These are phyloP conservation scores for Pedionomus torquatus DNA, from an alignment of 2,113 vertebrate species.

Conservation along the genomic window DNA sequence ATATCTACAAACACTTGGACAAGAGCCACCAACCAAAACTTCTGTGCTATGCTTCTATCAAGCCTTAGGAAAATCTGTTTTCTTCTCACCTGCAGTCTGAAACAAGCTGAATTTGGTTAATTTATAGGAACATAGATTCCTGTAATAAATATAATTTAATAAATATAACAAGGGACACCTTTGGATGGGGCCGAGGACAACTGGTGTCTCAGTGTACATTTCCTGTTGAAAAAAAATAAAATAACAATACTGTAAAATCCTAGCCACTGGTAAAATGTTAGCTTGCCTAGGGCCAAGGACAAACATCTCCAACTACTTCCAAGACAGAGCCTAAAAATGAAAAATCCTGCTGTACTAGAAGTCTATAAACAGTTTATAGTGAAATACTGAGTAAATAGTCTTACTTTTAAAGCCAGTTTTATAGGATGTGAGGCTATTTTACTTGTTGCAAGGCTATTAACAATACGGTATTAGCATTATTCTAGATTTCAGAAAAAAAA, in stretches of 20 bases:
- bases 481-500: not conserved
- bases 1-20: not conserved
- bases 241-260: not conserved
- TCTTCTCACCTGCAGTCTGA: not conserved
- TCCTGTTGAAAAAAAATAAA: not conserved
- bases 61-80: not conserved
- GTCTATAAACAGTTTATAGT: not conserved
- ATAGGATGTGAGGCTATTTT: not conserved
- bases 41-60: not conserved
- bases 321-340: not conserved
- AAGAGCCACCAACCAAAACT: not conserved
- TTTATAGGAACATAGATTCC: not conserved
- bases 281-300: not conserved
- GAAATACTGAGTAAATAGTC: not conserved
- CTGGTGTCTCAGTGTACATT: not conserved
- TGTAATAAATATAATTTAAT: too few relatives aligned
- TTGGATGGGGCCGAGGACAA: not conserved
- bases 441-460: not conserved
- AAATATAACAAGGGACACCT: not conserved
- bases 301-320: not conserved
- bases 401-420: not conserved
- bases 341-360: not conserved
- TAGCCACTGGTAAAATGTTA: not conserved
- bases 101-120: not conserved
- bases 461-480: not conserved